These are phyloP conservation scores for Nomada fabriciana DNA, from an alignment of 2,888 invertebrate species.

Conservation along the genomic window DNA sequence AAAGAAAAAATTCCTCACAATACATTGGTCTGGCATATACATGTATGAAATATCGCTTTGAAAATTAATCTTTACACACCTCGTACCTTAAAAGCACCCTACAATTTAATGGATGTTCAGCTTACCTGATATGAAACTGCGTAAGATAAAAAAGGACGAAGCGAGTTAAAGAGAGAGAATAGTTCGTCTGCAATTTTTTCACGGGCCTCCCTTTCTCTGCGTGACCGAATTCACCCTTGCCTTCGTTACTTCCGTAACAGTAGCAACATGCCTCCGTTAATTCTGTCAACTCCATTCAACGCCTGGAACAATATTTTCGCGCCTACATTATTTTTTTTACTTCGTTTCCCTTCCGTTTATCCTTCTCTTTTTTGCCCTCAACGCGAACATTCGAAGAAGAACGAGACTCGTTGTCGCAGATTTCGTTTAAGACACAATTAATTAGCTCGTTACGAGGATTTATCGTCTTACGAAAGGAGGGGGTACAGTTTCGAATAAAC, in stretches of 20 bases:
- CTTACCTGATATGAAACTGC: background rate
- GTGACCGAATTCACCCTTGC: conserved; percentile 41
- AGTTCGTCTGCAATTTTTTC: conserved; percentile 7
- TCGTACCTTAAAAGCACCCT: too few species aligned
- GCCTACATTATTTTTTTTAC: background rate
- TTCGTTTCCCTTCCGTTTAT: background rate
- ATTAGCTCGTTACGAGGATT: conserved; percentile 32
- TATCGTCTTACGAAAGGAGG: background rate
- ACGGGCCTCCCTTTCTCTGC: background rate
- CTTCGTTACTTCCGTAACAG: conserved; percentile 22
- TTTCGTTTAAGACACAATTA: conserved; percentile 18
- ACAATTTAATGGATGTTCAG: background rate
- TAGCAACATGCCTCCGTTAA: conserved; percentile 34
- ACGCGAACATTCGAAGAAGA: background rate
- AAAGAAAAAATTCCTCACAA: too few species aligned
- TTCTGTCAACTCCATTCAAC: conserved; percentile 25
- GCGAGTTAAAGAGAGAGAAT: background rate
- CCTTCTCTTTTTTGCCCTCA: background rate
- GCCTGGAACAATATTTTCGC: conserved; percentile 21
- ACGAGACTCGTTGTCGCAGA: background rate
- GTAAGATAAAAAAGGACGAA: background rate
- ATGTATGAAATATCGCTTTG: too few species aligned
- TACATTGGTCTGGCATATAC: too few species aligned
- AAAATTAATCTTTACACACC: background rate
- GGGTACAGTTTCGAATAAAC: background rate